Evolutionary conservation across 1,140 invertebrate species (phyloP).

Genomic region (Drosophila truncata): DNA sequence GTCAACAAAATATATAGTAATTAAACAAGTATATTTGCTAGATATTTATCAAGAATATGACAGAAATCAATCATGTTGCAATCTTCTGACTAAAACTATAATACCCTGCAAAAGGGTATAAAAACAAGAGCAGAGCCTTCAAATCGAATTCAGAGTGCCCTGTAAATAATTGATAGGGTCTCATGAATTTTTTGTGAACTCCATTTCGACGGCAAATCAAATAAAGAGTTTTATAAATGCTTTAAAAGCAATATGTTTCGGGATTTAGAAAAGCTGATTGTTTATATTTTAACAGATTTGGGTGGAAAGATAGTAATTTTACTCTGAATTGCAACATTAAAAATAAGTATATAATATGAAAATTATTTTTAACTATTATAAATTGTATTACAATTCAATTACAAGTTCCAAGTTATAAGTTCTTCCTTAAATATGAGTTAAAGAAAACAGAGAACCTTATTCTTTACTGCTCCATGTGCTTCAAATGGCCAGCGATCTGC

Average conservation of each 20-base stretch:
- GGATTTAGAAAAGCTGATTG: neutral
- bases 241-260: neutral
- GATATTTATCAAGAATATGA: no score
- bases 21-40: no score
- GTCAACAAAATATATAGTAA: no score
- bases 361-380: no score
- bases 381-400: no score
- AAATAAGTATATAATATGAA: no score
- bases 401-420: neutral
- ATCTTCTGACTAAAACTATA: no score
- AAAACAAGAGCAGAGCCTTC: constrained; percentile 2
- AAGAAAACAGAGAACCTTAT: neutral
- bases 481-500: neutral
- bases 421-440: neutral
- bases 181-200: constrained; percentile 1
- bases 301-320: neutral
- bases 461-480: neutral
- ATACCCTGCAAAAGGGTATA: neutral
- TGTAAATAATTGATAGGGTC: constrained; percentile 9
- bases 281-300: neutral
- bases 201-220: neutral
- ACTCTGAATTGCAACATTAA: neutral
- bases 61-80: no score
- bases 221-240: neutral
- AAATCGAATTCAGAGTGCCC: constrained; percentile 13